These are phyloP conservation scores for Stigmatopora nigra DNA, from an alignment of 2,113 vertebrate species.

Conservation along the genomic window DNA sequence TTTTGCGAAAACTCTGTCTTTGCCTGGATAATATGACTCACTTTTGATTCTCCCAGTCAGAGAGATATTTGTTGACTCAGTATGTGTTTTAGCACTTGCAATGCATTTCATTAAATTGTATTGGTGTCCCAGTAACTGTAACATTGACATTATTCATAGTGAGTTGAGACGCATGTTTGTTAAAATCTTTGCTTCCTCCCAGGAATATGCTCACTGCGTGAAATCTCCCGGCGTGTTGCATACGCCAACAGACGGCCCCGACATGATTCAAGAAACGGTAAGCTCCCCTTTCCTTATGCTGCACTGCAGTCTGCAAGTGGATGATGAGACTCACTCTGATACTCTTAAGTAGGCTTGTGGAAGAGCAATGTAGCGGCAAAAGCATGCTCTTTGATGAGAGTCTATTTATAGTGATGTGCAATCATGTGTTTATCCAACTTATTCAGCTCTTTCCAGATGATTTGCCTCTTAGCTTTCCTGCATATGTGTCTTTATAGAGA, in stretches of 20 bases:
- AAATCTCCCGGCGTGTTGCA: conserved; percentile 56
- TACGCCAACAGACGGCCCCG: conserved; percentile 45
- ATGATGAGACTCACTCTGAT: conserved; percentile 45
- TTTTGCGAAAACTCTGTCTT: not conserved
- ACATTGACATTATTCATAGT: not conserved
- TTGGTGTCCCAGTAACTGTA: not conserved
- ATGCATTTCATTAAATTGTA: not conserved
- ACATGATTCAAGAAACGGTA: conserved; percentile 47
- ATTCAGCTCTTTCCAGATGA: conserved; percentile 61
- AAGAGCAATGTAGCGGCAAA: conserved; percentile 44
- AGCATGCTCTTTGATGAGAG: conserved; percentile 46
- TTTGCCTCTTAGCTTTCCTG: conserved; percentile 47
- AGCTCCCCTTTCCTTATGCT: conserved; percentile 23
- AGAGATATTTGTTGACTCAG: not conserved
- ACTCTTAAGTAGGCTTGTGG: conserved; percentile 46
- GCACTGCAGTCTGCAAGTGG: conserved; percentile 46
- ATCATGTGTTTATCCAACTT: conserved; percentile 61
- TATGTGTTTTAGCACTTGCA: not conserved
- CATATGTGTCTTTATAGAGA: conserved; percentile 53
- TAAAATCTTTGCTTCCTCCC: conserved; percentile 17
- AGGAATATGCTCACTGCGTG: conserved; percentile 58
- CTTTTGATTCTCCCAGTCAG: not conserved
- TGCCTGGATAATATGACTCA: not conserved
- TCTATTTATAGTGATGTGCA: conserved; percentile 63
- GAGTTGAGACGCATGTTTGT: conserved; percentile 10